Evolutionary conservation across 2,888 invertebrate genomes (phyloP), one percentile per base, ranked within the genome.

Genomic region (Myopa testacea): DNA sequence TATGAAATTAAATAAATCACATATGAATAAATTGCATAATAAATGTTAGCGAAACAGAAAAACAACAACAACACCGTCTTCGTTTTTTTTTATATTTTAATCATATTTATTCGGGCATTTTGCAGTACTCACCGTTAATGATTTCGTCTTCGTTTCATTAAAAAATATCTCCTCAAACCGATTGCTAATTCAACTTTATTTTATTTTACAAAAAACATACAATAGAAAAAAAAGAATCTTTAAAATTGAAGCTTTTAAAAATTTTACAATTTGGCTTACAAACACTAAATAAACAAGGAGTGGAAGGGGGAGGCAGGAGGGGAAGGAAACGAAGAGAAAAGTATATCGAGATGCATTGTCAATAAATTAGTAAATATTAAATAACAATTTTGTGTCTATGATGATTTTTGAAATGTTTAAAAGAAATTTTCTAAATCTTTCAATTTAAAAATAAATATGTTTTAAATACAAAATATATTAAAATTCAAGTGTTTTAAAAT

Each of bases 341-440:
- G n/a, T 52, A 74, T 38, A 19, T 40, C 62, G 19, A 60, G 38
- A 71, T 63, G 40, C 6, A 70, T 34, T 70, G 62, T 70, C 37
- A 76, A 70, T 73, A 77, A 75, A 75, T 68, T 52, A 67, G 65
- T 75, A 74, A 55, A 37, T 63, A 78, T 75, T 63, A 77, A 50
- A 72, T 72, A 73, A 77, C 55, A 80, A 74, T 71, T 77, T 73
- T 70, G 67, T 65, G 62, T 72, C 55, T 73, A 77, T 69, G 45
- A 26, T n/a, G 40, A 67, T 37, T 62, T 78, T 79, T 75, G 38
- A 77, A 79, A 71, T 14, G 50, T 50, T 50, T n/a, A 55, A 55
- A 55, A 55, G 10, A 14, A 52, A 52, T 19, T 60, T 75, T 71
- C 52, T 73, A 76, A 38, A 65, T 68, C 26, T 26, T 26, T 26